These are phyloP conservation scores for Andricus grossulariae DNA, from an alignment of 1,140 invertebrate genomes.

Conservation along the genomic window DNA sequence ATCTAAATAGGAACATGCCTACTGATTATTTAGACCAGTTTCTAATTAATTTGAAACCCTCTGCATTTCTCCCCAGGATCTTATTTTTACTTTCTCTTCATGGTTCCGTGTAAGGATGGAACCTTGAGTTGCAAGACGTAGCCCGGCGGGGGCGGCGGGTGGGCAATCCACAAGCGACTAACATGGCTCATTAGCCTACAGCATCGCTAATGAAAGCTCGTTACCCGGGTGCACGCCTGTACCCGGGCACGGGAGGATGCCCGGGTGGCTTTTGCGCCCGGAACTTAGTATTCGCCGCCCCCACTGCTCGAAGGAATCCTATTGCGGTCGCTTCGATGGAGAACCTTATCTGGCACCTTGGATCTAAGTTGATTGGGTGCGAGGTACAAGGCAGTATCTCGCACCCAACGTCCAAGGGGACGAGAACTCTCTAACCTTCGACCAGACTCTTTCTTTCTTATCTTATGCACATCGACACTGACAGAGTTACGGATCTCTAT, in stretches of 20 bases:
- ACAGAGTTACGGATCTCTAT: not conserved
- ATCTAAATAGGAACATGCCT: too few species aligned
- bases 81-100: not conserved
- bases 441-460: conserved; percentile 38
- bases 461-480: not conserved
- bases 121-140: conserved; percentile 44
- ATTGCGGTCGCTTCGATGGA: conserved; percentile 35
- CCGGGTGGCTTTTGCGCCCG: conserved; percentile 58
- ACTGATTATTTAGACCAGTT: too few species aligned
- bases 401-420: conserved; percentile 59
- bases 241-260: conserved; percentile 52
- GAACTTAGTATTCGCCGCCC: conserved; percentile 67
- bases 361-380: conserved; percentile 74
- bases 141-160: conserved; percentile 37
- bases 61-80: not conserved
- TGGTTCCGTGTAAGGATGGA: conserved; percentile 46
- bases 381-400: conserved; percentile 71
- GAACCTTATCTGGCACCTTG: conserved; percentile 67
- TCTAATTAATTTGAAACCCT: too few species aligned
- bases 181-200: conserved; percentile 75
- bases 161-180: conserved; percentile 51
- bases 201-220: conserved; percentile 75
- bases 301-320: conserved; percentile 46
- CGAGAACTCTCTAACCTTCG: conserved; percentile 55
- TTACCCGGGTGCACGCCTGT: conserved; percentile 67